These are phyloP conservation scores for Hirtodrosophila histrioides DNA, from an alignment of 2,888 invertebrate species.

Conservation along the genomic window DNA sequence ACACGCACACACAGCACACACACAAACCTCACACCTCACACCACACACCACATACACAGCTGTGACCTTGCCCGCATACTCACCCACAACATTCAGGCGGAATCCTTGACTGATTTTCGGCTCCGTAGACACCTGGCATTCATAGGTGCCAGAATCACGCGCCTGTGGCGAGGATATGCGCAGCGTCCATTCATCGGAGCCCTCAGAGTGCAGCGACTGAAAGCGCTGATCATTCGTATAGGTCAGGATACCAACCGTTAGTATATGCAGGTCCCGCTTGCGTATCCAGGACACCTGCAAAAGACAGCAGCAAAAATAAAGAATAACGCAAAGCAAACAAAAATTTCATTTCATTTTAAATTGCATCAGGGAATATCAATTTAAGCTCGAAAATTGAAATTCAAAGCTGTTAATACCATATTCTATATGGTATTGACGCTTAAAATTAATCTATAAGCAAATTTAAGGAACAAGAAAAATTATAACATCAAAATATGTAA, in stretches of 20 bases:
- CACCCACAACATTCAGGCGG: conserved; percentile 89
- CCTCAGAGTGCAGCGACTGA: conserved; percentile 89
- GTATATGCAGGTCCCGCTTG: conserved; percentile 91
- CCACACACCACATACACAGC: background rate
- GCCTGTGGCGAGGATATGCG: conserved; percentile 89
- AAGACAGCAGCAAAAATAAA: background rate
- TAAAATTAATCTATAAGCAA: too few species aligned
- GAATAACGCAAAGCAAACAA: background rate
- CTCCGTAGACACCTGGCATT: conserved; percentile 91
- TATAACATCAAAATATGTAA: too few species aligned
- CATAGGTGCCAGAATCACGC: conserved; percentile 89
- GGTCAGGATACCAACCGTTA: conserved; percentile 89
- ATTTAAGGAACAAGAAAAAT: too few species aligned
- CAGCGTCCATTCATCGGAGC: conserved; percentile 90
- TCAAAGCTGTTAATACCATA: background rate
- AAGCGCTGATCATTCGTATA: conserved; percentile 91
- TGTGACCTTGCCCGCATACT: conserved; percentile 81
- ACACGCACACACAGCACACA: conserved; percentile 3
- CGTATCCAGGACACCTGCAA: conserved; percentile 90
- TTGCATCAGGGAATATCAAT: background rate
- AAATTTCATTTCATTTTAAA: conserved; percentile 1
- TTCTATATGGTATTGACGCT: too few species aligned
- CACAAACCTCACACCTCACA: background rate
- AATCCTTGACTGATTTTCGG: conserved; percentile 91
- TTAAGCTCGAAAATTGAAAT: background rate